These are phyloP conservation scores for Macropus fuliginosus DNA, from an alignment of 2,797 vertebrate genomes.

Conservation along the genomic window DNA sequence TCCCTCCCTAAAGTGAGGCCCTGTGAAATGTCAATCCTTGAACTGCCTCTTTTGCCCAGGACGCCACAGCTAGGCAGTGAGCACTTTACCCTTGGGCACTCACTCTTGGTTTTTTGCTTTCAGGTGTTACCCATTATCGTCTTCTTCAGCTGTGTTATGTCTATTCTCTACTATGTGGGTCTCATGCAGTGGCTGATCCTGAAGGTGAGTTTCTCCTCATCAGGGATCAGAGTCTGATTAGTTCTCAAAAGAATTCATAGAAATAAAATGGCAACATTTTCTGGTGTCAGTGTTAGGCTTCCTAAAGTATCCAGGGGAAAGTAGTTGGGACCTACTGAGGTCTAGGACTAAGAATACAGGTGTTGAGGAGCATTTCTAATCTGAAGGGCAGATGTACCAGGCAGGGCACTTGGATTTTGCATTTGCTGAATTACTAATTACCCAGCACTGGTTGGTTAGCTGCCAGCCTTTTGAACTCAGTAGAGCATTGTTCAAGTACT, in stretches of 20 bases:
- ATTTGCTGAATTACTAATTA: background rate
- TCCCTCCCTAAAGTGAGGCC: background rate
- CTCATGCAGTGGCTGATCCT: constrained; percentile 97
- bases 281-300: background rate
- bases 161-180: constrained; percentile 93
- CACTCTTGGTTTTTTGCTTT: background rate
- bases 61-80: background rate
- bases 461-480: background rate
- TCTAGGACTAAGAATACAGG: background rate
- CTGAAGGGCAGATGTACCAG: background rate
- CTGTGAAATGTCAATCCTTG: background rate
- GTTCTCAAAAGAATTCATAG: background rate
- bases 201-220: constrained; percentile 88
- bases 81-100: background rate
- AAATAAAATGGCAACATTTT: background rate
- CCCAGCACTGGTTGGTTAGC: background rate
- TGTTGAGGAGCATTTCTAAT: background rate
- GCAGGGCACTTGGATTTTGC: background rate
- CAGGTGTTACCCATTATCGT: constrained; percentile 94
- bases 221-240: background rate
- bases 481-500: background rate
- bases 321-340: background rate
- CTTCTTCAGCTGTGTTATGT: constrained; percentile 99
- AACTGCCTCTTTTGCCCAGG: too few relatives aligned
- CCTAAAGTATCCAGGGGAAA: background rate